Evolutionary conservation across 2,113 vertebrate genomes (phyloP), one percentile per base, ranked within the genome.

Genomic region (Sula dactylatra): DNA sequence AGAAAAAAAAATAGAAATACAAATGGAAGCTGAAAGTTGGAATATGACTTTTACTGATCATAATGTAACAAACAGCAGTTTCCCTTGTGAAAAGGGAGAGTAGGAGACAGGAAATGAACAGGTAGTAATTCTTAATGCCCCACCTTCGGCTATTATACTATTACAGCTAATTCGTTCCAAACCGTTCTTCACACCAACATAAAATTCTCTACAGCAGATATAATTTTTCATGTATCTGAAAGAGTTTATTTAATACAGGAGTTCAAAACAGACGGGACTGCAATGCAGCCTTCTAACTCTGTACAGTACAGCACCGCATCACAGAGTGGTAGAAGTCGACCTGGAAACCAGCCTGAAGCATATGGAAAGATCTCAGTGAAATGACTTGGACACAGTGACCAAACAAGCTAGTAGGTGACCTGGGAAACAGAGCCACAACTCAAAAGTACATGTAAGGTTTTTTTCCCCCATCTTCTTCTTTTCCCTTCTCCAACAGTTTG

Each of bases 281-380:
- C n/a, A 79, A 25, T 17, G 40, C 55, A 13, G 1, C 9, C 13
- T 44, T 70, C 25, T n/a, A 71, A 26, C 29, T 66, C 47, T 36
- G 17, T 45, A 19, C 14, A 36, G 27, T 13, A 27, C 11, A 40
- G 61, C 7, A 45, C 25, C 3, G 0, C 1, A 0, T 9, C 22
- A 25, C 4, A 5, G 1, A 12, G 16, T 19, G 22, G n/a, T n/a
- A 59, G 42, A 55, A 76, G 16, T 54, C 38, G 70, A 19, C 17
- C 11, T 82, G 61, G 38, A 88, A 93, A 76, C 9, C 21, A 54
- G 12, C 71, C 3, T 10, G n/a, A 82, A 88, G 24, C 10, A 54
- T 7, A 13, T 10, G 21, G 38, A 45, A 71, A 85, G 29, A 25
- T 6, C 17, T 74, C 29, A 38, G 25, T 70, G 36, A 69, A 84